Percentiles rank a stretch among this genome's conserved stretches.
Conservation (phyloP, 2,888 invertebrate genomes). For the Tromatobia lineatoria region DNA sequence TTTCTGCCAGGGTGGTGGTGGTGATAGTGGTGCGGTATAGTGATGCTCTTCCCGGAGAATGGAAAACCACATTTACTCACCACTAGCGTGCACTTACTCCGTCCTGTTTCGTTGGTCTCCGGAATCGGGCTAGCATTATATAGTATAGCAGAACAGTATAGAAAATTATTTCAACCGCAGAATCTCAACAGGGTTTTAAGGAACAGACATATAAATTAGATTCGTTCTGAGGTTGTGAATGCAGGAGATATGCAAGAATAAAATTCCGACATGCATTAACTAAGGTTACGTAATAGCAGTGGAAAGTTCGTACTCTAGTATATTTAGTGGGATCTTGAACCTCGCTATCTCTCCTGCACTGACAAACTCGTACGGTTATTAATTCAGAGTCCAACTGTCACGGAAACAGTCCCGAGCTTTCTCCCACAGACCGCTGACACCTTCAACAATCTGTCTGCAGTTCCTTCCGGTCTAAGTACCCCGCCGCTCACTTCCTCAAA, state of each 20-base stretch:
- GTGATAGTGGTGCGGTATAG: slow-evolving; percentile 18
- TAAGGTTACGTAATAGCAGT: not conserved
- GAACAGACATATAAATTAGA: slow-evolving; percentile 49
- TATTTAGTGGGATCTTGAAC: not conserved
- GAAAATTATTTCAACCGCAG: slow-evolving; percentile 45
- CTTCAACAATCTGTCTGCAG: slow-evolving; percentile 76
- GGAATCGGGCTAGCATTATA: not conserved
- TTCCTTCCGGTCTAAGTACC: slow-evolving; percentile 76
- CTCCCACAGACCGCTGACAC: slow-evolving; percentile 54
- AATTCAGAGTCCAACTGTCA: slow-evolving; percentile 77
- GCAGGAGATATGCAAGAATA: slow-evolving; percentile 37
- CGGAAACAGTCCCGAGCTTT: slow-evolving; percentile 68
- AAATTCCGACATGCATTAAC: slow-evolving; percentile 33
- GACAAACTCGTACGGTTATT: slow-evolving; percentile 71
- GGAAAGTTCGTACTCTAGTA: not conserved
- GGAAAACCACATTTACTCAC: slow-evolving; percentile 67
- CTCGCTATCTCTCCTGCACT: not conserved
- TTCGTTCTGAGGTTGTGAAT: slow-evolving; percentile 40
- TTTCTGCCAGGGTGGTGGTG: slow-evolving; percentile 2
- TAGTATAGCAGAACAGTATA: not conserved
- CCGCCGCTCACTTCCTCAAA: slow-evolving; percentile 42
- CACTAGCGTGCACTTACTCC: slow-evolving; percentile 58
- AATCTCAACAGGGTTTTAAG: slow-evolving; percentile 52
- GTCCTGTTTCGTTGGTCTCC: slow-evolving; percentile 33
- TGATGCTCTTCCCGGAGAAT: slow-evolving; percentile 26